Evolutionary conservation across 2,888 invertebrate species (phyloP).

Genomic region (Tolmerus cingulatus): DNA sequence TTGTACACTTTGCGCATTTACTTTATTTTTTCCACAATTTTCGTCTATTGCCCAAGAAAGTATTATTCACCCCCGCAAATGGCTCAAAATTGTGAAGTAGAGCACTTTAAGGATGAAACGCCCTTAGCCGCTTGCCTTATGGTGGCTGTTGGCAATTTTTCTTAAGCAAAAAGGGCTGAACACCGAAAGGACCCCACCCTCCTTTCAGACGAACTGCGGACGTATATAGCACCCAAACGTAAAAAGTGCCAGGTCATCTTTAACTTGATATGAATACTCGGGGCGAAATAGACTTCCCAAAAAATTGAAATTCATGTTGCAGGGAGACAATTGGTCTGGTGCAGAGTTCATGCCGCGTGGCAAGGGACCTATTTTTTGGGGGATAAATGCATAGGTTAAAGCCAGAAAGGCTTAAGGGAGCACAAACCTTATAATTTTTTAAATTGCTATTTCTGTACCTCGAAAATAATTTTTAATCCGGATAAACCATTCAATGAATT

Average conservation of each 20-base stretch:
- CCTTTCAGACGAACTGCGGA: neutral
- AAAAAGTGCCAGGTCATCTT: constrained; percentile 23
- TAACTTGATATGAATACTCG: constrained; percentile 12
- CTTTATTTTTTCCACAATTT: neutral
- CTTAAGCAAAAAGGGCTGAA: neutral
- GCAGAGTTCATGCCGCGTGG: neutral
- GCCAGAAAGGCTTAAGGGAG: neutral
- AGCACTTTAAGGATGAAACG: constrained; percentile 10
- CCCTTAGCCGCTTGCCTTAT: neutral
- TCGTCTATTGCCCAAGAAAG: neutral
- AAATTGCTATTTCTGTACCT: neutral
- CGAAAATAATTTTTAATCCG: too few species aligned
- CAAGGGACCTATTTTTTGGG: neutral
- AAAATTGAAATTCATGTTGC: constrained; percentile 28
- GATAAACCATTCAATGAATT: too few species aligned
- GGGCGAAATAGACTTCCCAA: neutral
- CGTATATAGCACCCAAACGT: neutral
- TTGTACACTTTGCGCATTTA: neutral
- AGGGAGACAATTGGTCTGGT: constrained; percentile 30
- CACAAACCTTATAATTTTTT: neutral
- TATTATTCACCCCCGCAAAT: constrained; percentile 22
- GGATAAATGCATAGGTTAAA: neutral
- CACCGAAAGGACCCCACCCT: neutral
- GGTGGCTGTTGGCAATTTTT: neutral
- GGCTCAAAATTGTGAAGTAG: constrained; percentile 21